Percentiles rank a stretch among this genome's conserved stretches.
These are phyloP conservation scores for Tetraodon nigroviridis DNA, from an alignment of 2,113 vertebrate genomes.

Conservation along the genomic window DNA sequence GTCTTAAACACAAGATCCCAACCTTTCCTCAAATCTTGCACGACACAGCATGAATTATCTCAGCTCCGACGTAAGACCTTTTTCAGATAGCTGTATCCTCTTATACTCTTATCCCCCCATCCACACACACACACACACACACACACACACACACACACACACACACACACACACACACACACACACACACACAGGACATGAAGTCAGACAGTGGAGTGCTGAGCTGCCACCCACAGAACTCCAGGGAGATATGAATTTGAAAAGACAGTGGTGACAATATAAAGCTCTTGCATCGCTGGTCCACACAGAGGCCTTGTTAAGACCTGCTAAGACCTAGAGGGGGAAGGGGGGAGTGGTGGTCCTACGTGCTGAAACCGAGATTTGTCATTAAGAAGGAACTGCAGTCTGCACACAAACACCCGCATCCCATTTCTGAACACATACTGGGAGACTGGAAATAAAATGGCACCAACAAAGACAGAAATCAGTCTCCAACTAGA, in stretches of 20 bases:
- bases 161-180: constrained; percentile 6
- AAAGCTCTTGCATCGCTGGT: constrained; percentile 43
- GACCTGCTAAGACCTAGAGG: constrained; percentile 43
- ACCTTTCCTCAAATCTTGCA: constrained; percentile 46
- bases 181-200: constrained; percentile 28
- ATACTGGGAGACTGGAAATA: background rate
- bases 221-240: constrained; percentile 58
- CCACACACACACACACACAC: background rate
- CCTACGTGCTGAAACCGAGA: constrained; percentile 33
- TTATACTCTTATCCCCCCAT: constrained; percentile 47
- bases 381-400: constrained; percentile 44
- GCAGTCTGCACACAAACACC: constrained; percentile 10
- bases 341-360: constrained; percentile 8
- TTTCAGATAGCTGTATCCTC: constrained; percentile 64
- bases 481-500: no score
- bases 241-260: constrained; percentile 58
- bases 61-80: constrained; percentile 56
- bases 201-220: constrained; percentile 44
- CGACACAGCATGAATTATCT: constrained; percentile 57
- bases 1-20: constrained; percentile 28
- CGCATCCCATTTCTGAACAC: background rate
- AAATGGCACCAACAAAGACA: no score
- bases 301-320: constrained; percentile 48
- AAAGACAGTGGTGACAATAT: constrained; percentile 53
- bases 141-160: constrained; percentile 9